Evolutionary conservation across 2,888 invertebrate species (phyloP).

Genomic region (Psylliodes chrysocephalus): DNA sequence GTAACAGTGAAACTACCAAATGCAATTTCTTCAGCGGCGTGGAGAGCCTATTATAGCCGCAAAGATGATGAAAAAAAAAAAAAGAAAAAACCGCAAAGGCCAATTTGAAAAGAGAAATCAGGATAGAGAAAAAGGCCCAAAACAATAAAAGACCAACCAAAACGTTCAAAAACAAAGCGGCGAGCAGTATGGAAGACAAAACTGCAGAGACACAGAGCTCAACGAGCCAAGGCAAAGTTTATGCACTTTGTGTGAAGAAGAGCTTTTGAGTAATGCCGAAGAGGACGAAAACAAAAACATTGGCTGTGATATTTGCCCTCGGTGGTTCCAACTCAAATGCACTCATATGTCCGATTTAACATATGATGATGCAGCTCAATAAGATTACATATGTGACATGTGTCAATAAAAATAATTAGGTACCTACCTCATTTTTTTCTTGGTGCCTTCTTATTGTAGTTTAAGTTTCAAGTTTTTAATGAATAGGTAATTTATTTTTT

Average conservation of each 20-base stretch:
- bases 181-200: not conserved
- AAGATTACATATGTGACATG: not conserved
- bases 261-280: not conserved
- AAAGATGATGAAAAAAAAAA: not conserved
- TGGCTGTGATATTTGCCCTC: not conserved
- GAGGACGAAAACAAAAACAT: not conserved
- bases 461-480: too few species aligned
- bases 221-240: not conserved
- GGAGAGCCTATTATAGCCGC: not conserved
- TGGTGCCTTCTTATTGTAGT: too few species aligned
- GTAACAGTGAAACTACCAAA: too few species aligned
- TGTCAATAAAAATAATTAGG: not conserved
- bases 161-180: not conserved
- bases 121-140: not conserved
- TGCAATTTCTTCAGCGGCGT: too few species aligned
- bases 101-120: not conserved
- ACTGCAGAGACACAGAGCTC: not conserved
- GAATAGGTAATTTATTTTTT: too few species aligned
- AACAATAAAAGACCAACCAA: not conserved
- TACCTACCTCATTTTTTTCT: too few species aligned
- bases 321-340: not conserved
- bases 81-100: not conserved
- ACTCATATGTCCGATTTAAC: not conserved
- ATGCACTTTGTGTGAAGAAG: not conserved
- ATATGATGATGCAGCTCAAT: not conserved